Evolutionary conservation across 2,888 invertebrate genomes (phyloP).

Genomic region (Nomada hirtipes): DNA sequence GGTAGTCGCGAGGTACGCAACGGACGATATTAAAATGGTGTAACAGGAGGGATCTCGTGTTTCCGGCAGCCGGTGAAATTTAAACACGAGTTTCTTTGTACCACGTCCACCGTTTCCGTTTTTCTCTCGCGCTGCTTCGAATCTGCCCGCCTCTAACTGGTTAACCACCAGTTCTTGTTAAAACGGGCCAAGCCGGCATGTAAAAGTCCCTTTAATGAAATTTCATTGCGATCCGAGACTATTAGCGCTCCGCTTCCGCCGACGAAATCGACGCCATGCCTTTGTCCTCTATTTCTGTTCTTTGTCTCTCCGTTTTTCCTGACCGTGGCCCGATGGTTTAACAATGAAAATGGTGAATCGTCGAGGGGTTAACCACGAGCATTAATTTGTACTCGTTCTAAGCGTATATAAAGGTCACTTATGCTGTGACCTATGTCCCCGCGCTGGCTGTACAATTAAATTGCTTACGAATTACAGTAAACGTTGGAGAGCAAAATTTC

Average conservation of each 20-base stretch:
- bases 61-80: conserved; percentile 54
- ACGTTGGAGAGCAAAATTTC: background rate
- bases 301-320: background rate
- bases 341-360: conserved; percentile 15
- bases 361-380: conserved; percentile 20
- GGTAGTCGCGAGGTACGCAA: conserved; percentile 17
- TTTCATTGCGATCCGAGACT: conserved; percentile 32
- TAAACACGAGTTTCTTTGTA: conserved; percentile 37
- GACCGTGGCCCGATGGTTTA: background rate
- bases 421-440: too few species aligned
- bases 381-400: background rate
- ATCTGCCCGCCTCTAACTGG: conserved; percentile 28
- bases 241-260: background rate
- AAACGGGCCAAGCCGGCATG: background rate
- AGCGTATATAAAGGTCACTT: too few species aligned
- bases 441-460: background rate
- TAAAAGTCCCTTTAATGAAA: conserved; percentile 42
- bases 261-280: conserved; percentile 23
- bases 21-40: conserved; percentile 34
- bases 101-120: conserved; percentile 8
- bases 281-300: background rate
- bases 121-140: background rate
- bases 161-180: conserved; percentile 42
- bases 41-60: background rate
- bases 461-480: background rate